Percentiles rank a stretch among this genome's conserved stretches.
These are phyloP conservation scores for Microcebus ravelobensis DNA, from an alignment of 2,113 vertebrate genomes.

Conservation along the genomic window DNA sequence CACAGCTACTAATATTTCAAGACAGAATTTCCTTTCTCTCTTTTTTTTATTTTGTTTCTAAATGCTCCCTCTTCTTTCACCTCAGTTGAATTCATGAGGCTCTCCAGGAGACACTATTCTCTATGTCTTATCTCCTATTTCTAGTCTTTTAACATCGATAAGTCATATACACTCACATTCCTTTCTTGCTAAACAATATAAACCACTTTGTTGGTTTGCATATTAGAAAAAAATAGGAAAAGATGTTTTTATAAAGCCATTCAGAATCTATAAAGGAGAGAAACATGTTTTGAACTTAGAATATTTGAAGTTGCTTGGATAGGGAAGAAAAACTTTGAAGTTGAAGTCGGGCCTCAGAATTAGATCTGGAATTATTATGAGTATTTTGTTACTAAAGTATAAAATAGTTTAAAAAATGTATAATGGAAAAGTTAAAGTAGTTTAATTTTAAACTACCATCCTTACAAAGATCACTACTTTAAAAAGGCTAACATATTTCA, in stretches of 20 bases:
- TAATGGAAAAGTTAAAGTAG: slow-evolving; percentile 4
- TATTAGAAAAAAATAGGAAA: slow-evolving; percentile 66
- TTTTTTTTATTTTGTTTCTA: neutral
- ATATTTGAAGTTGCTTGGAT: neutral
- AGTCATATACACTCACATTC: slow-evolving; percentile 67
- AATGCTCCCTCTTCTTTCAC: slow-evolving; percentile 46
- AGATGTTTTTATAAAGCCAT: slow-evolving; percentile 39
- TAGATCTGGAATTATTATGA: neutral
- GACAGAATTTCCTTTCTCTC: neutral
- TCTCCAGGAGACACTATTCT: slow-evolving; percentile 58
- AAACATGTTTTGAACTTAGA: slow-evolving; percentile 64
- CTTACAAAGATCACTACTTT: slow-evolving; percentile 1
- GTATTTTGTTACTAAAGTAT: neutral
- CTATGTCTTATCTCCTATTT: slow-evolving; percentile 33
- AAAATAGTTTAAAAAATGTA: neutral
- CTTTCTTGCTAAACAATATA: slow-evolving; percentile 58
- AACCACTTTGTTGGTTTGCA: slow-evolving; percentile 67
- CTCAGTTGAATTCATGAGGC: neutral
- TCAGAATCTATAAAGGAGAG: slow-evolving; percentile 51
- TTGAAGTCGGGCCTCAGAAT: slow-evolving; percentile 44
- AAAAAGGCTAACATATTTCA: slow-evolving; percentile 9
- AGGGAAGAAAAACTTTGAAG: slow-evolving; percentile 32
- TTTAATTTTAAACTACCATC: slow-evolving; percentile 15
- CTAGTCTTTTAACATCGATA: slow-evolving; percentile 50
- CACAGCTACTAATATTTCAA: neutral